A percentile compares a stretch with the other conserved stretches of the same genome.
phyloP scores from a whole-genome alignment of 2,113 vertebrate species.

The Dicrurus megarhynchus region DNA sequence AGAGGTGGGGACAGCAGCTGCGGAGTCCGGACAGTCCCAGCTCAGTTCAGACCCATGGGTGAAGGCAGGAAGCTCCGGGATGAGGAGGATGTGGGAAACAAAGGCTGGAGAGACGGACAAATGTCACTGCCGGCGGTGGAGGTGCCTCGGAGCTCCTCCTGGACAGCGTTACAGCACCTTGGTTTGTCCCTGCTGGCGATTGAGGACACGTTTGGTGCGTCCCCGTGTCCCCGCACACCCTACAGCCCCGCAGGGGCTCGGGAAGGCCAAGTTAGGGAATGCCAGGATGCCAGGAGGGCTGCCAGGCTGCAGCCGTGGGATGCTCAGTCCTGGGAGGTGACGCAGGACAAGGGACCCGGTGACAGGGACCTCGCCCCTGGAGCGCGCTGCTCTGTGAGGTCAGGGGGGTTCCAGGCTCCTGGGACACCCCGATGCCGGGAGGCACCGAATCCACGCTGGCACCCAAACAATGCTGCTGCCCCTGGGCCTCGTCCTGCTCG shows the following conservation, averaged over 20 bases:
- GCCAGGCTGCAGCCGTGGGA: accelerated
- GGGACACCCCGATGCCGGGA: accelerated
- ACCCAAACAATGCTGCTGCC: background rate
- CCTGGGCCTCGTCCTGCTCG: background rate
- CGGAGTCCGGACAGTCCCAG: no score
- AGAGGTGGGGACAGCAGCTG: accelerated
- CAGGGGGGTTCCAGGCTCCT: accelerated
- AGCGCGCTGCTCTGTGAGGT: background rate
- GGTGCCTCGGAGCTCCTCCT: background rate
- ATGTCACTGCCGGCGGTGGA: accelerated
- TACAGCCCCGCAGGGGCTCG: background rate
- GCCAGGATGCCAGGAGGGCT: no score
- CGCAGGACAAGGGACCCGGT: accelerated
- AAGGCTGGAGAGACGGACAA: background rate
- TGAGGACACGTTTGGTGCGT: accelerated
- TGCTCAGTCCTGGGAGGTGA: no score
- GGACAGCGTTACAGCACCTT: background rate
- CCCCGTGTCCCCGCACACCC: background rate
- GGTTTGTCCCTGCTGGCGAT: background rate
- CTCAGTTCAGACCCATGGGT: no score
- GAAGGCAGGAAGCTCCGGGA: no score
- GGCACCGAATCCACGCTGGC: accelerated
- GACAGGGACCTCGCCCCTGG: accelerated
- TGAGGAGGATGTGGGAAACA: background rate
- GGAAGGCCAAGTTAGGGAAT: background rate